A percentile compares a stretch with the other conserved stretches of the same genome.
Evolutionary conservation across 2,888 invertebrate genomes (phyloP).

Genomic region (Biston betularia): DNA sequence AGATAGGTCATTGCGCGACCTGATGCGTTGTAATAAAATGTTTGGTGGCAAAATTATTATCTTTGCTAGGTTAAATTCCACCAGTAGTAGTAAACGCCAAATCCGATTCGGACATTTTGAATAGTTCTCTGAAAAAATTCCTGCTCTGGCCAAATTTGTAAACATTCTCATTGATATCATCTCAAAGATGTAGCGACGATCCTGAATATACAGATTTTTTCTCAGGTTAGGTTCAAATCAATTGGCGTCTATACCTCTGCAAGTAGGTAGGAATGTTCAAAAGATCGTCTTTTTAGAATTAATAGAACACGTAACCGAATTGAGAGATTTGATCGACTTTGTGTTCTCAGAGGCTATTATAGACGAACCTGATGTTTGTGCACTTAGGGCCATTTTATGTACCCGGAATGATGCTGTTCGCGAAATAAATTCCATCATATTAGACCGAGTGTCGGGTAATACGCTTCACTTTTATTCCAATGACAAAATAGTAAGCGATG

Average conservation of each 20-base stretch:
- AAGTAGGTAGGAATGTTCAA: background rate
- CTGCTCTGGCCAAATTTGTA: conserved; percentile 10
- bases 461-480: too few species aligned
- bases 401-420: too few species aligned
- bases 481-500: too few species aligned
- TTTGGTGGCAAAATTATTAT: conserved; percentile 28
- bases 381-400: too few species aligned
- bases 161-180: conserved; percentile 12
- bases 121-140: conserved; percentile 14
- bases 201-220: conserved; percentile 8
- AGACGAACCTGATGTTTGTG: too few species aligned
- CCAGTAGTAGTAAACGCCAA: conserved; percentile 9
- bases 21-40: conserved; percentile 12
- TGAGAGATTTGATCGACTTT: too few species aligned
- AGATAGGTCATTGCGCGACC: conserved; percentile 15
- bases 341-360: too few species aligned
- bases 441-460: too few species aligned
- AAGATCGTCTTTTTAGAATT: conserved; percentile 3
- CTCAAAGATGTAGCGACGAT: conserved; percentile 15
- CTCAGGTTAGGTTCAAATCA: conserved; percentile 19
- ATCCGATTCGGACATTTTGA: conserved; percentile 10
- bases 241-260: background rate
- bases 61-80: conserved; percentile 29
- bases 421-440: too few species aligned
- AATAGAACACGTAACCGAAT: too few species aligned